Percentiles rank a stretch among this genome's conserved stretches.
These are phyloP conservation scores for Neosilurus mollespiculum DNA, from an alignment of 2,797 vertebrate genomes.

Conservation along the genomic window DNA sequence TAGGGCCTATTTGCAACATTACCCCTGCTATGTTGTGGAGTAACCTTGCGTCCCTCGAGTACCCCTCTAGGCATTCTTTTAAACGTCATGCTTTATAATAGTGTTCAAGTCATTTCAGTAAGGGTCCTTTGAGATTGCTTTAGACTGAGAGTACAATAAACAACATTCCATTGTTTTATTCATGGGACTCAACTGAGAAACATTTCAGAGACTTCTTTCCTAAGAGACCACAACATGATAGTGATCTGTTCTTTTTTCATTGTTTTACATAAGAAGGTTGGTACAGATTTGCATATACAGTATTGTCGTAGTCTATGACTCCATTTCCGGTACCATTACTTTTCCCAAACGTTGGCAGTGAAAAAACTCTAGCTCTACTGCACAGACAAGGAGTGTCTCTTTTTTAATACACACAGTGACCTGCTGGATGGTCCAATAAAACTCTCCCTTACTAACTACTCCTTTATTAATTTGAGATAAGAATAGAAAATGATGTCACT, in stretches of 20 bases:
- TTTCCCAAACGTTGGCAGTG: background rate
- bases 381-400: background rate
- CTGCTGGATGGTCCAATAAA: constrained; percentile 1
- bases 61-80: background rate
- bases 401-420: background rate
- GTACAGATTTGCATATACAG: background rate
- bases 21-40: too few relatives aligned
- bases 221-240: background rate
- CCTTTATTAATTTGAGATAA: constrained; percentile 12
- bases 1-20: too few relatives aligned
- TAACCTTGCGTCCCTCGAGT: too few relatives aligned
- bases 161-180: background rate
- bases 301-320: background rate
- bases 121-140: background rate
- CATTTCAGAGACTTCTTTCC: background rate
- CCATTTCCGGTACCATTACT: constrained; percentile 3
- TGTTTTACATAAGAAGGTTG: background rate
- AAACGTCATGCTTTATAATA: background rate
- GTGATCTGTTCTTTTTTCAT: background rate
- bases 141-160: background rate
- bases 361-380: background rate
- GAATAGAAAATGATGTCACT: constrained; percentile 17
- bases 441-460: background rate
- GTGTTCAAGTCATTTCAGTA: background rate
- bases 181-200: background rate